phyloP scores from a whole-genome alignment of 2,888 invertebrate species.

The Ormyrus rosae region DNA sequence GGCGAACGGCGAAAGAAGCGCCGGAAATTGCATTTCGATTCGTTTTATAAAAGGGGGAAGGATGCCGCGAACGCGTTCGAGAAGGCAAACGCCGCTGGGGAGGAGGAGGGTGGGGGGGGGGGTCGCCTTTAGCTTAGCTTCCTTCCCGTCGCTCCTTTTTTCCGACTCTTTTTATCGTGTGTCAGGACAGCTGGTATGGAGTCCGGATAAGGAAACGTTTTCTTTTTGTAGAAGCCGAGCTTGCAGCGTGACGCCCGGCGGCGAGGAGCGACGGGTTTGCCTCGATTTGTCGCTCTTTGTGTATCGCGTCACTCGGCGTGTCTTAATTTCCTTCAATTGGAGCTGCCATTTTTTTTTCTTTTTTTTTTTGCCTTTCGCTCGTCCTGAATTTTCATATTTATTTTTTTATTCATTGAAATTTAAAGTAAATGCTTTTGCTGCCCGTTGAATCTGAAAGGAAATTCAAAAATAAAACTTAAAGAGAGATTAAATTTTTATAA shows the following conservation, averaged over 20 bases:
- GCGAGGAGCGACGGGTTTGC: neutral
- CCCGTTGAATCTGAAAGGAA: no score
- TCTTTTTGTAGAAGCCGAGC: neutral
- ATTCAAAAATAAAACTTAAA: no score
- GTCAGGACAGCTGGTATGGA: no score
- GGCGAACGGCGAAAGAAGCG: slow-evolving; percentile 3
- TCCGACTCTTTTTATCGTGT: neutral
- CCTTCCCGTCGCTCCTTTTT: neutral
- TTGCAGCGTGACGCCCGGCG: neutral
- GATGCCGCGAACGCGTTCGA: slow-evolving; percentile 8
- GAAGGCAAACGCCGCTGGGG: neutral
- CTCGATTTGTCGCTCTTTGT: neutral
- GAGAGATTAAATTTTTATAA: no score
- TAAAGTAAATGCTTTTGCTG: no score
- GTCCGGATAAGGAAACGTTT: slow-evolving; percentile 26
- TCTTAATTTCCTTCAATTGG: neutral
- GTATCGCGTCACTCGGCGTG: neutral
- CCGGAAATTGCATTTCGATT: slow-evolving; percentile 71
- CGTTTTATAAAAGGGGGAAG: slow-evolving; percentile 62
- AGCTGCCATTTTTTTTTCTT: no score
- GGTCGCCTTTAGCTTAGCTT: neutral
- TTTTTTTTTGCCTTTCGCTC: no score
- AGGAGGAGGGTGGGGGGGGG: no score
- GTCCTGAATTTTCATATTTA: no score
- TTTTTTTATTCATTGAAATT: no score